Percentiles rank a stretch among this genome's conserved stretches.
Evolutionary conservation across 2,113 vertebrate species (phyloP).

Genomic region (Mirza zaza): DNA sequence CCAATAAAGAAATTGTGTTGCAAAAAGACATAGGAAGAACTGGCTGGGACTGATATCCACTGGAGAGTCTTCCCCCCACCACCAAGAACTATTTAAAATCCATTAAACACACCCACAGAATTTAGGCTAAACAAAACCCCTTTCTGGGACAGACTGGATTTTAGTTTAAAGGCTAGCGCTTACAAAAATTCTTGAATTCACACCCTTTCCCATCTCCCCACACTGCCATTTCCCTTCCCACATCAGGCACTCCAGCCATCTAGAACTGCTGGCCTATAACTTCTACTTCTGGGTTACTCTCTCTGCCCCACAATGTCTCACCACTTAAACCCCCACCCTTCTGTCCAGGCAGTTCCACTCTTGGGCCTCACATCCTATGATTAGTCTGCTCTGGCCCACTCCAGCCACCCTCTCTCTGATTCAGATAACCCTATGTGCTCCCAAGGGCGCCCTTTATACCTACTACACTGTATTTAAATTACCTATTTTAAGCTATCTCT

Average conservation of each 20-base stretch:
- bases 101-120: background rate
- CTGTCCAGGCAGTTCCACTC: background rate
- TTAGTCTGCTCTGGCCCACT: background rate
- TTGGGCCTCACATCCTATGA: background rate
- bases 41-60: background rate
- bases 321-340: background rate
- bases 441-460: background rate
- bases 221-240: background rate
- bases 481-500: background rate
- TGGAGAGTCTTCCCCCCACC: background rate
- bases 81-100: constrained; percentile 35
- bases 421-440: background rate
- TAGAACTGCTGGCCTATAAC: background rate
- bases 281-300: background rate
- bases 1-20: background rate
- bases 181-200: background rate
- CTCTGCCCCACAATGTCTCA: background rate
- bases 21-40: background rate
- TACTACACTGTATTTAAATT: background rate
- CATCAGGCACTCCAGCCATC: background rate
- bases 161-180: constrained; percentile 10
- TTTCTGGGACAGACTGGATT: background rate
- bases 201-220: background rate
- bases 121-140: background rate
- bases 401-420: background rate